Evolutionary conservation across 2,888 invertebrate genomes (phyloP).

Genomic region (Oscheius myriophilus): DNA sequence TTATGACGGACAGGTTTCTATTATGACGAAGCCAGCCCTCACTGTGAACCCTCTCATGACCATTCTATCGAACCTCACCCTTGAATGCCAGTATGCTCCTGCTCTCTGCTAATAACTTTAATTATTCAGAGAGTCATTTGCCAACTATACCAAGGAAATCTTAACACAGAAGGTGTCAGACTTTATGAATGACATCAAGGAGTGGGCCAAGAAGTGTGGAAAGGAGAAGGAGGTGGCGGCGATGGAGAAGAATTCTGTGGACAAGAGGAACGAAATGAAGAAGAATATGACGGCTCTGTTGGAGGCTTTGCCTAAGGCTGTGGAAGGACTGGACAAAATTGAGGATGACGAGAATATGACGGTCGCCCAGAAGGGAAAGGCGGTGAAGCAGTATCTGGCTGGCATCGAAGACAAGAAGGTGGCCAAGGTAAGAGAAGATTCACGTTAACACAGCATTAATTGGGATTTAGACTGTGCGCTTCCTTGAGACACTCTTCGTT

Average conservation of each 20-base stretch:
- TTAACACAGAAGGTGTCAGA: not conserved
- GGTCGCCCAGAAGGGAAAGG: not conserved
- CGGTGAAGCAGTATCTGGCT: slow-evolving; percentile 3
- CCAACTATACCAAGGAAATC: no score
- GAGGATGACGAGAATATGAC: slow-evolving; percentile 14
- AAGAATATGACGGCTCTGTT: not conserved
- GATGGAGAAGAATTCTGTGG: not conserved
- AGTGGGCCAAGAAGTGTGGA: slow-evolving; percentile 3
- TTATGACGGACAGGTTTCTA: no score
- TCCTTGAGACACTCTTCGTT: slow-evolving; percentile 10
- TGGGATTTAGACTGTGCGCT: slow-evolving; percentile 5
- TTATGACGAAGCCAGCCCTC: no score
- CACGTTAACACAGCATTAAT: no score
- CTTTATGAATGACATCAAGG: slow-evolving; percentile 2
- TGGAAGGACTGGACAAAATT: slow-evolving; percentile 1
- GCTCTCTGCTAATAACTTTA: no score
- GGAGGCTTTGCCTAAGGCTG: not conserved
- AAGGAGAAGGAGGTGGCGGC: slow-evolving; percentile 15
- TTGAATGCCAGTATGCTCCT: slow-evolving; percentile 4
- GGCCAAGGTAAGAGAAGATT: not conserved
- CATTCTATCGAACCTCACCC: slow-evolving; percentile 12
- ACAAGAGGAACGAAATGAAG: not conserved
- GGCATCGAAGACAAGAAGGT: not conserved
- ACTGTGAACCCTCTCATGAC: not conserved
- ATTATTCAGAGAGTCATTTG: no score